These are phyloP conservation scores for Caenorhabditis virilis DNA, from an alignment of 2,888 invertebrate genomes.

Conservation along the genomic window DNA sequence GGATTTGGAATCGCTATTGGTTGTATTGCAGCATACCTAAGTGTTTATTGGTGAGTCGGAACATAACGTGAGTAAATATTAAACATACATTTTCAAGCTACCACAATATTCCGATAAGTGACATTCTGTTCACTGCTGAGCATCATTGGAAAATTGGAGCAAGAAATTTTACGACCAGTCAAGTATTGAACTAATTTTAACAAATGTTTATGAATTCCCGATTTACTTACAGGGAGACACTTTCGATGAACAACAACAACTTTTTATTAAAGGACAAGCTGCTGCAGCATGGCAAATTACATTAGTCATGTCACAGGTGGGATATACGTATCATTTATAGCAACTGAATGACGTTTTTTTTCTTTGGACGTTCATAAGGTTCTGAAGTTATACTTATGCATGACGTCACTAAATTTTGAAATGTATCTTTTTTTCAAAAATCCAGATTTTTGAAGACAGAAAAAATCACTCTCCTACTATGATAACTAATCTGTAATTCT, in stretches of 20 bases:
- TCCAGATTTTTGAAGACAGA: too few species aligned
- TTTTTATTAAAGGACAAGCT: constrained; percentile 64
- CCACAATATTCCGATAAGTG: constrained; percentile 57
- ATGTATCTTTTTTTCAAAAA: background rate
- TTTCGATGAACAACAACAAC: constrained; percentile 56
- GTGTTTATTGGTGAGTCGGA: constrained; percentile 65
- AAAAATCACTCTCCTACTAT: too few species aligned
- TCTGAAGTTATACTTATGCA: too few species aligned
- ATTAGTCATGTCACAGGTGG: constrained; percentile 63
- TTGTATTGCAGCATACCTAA: constrained; percentile 61
- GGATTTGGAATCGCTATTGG: constrained; percentile 64
- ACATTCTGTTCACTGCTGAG: constrained; percentile 66
- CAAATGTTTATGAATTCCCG: too few species aligned
- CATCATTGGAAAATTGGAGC: constrained; percentile 61
- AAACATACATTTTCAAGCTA: constrained; percentile 37
- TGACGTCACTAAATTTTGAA: too few species aligned
- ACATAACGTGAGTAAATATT: background rate
- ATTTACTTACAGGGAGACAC: constrained; percentile 24
- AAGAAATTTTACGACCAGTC: constrained; percentile 42
- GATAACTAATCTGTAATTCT: too few species aligned
- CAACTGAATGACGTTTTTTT: too few species aligned
- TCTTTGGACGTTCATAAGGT: too few species aligned
- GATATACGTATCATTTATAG: too few species aligned
- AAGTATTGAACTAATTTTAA: too few species aligned
- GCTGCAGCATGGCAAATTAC: constrained; percentile 68